Percentiles rank a stretch among this genome's conserved stretches.
phyloP scores from a whole-genome alignment of 2,888 invertebrate genomes.

The Boloria euphrosyne region DNA sequence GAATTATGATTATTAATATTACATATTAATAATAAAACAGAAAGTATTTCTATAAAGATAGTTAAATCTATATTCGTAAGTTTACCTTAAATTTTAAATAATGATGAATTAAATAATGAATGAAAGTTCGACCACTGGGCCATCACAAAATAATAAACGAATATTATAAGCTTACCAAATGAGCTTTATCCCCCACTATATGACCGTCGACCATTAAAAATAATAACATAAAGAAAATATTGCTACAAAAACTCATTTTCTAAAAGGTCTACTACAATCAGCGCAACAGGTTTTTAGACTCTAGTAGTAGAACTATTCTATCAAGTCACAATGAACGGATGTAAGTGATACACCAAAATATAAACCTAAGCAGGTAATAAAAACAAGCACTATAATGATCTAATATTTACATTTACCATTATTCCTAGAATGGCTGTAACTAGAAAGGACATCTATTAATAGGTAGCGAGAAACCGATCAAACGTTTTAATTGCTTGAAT shows the following conservation, averaged over 20 bases:
- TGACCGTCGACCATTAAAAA: slow-evolving; percentile 50
- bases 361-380: not conserved
- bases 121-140: no score
- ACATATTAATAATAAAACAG: no score
- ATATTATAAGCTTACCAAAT: slow-evolving; percentile 54
- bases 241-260: slow-evolving; percentile 16
- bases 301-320: not conserved
- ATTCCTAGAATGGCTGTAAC: slow-evolving; percentile 2
- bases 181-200: slow-evolving; percentile 56
- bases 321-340: slow-evolving; percentile 6
- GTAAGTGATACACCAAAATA: not conserved
- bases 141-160: no score
- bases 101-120: no score
- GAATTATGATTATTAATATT: no score
- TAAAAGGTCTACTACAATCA: no score
- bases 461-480: not conserved
- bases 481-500: not conserved
- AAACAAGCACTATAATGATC: not conserved
- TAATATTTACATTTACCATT: slow-evolving; percentile 3
- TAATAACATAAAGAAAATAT: slow-evolving; percentile 36
- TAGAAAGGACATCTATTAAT: not conserved
- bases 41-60: no score
- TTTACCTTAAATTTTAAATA: no score
- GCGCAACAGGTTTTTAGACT: not conserved
- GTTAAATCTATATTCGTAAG: no score